A percentile compares a stretch with the other conserved stretches of the same genome.
Evolutionary conservation across 2,113 vertebrate genomes (phyloP).

Genomic region (Scomber japonicus): DNA sequence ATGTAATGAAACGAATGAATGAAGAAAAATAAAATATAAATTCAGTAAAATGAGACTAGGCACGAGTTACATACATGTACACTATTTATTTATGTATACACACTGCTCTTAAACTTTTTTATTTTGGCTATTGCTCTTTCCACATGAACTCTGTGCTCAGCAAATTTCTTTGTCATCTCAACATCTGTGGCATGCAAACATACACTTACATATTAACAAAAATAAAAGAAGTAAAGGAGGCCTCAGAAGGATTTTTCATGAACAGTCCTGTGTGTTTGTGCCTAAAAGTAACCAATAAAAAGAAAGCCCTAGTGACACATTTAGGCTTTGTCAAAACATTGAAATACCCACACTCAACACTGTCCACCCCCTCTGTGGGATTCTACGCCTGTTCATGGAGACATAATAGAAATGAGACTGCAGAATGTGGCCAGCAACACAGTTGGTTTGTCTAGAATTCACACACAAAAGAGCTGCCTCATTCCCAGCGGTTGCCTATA

Average conservation of each 20-base stretch:
- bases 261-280: slow-evolving; percentile 23
- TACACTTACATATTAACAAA: too few relatives aligned
- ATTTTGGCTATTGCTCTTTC: too few relatives aligned
- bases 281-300: slow-evolving; percentile 33
- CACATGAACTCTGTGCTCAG: too few relatives aligned
- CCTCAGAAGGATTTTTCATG: slow-evolving; percentile 1
- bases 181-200: too few relatives aligned
- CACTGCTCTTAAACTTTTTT: too few relatives aligned
- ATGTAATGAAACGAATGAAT: too few relatives aligned
- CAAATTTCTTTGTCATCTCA: too few relatives aligned
- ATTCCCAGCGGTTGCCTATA: slow-evolving; percentile 79
- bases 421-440: slow-evolving; percentile 71
- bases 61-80: too few relatives aligned
- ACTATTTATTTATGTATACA: too few relatives aligned
- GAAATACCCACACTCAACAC: slow-evolving; percentile 47
- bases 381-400: slow-evolving; percentile 41
- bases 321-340: slow-evolving; percentile 58
- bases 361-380: slow-evolving; percentile 46
- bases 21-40: too few relatives aligned
- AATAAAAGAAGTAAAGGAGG: neutral
- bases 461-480: slow-evolving; percentile 76
- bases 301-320: slow-evolving; percentile 61
- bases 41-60: too few relatives aligned
- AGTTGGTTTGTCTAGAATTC: slow-evolving; percentile 71
- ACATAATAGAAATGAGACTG: slow-evolving; percentile 70